A percentile compares a stretch with the other conserved stretches of the same genome.
phyloP scores from a whole-genome alignment of 2,113 vertebrate species.

The Cavia aperea region DNA sequence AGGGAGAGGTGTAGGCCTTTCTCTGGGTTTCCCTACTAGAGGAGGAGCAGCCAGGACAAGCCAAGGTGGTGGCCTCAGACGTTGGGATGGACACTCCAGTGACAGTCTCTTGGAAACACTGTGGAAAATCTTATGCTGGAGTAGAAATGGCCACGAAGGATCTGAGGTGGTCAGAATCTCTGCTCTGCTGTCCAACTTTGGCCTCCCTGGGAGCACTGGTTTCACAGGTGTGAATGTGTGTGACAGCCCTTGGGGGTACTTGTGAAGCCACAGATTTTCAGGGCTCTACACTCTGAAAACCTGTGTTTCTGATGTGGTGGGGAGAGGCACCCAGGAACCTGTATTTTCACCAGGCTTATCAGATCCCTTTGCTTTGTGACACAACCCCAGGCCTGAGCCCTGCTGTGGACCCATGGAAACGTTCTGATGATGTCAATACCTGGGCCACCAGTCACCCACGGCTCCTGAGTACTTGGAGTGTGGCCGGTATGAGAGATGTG shows the following conservation, averaged over 20 bases:
- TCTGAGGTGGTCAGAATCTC: background rate
- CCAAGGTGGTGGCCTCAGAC: background rate
- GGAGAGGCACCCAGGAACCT: background rate
- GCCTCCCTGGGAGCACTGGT: background rate
- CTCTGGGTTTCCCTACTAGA: conserved; percentile 68
- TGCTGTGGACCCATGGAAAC: background rate
- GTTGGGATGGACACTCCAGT: background rate
- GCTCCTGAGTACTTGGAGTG: background rate
- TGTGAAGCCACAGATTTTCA: background rate
- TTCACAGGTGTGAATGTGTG: background rate
- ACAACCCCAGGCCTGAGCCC: background rate
- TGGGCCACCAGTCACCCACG: background rate
- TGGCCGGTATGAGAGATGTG: background rate
- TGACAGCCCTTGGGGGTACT: background rate
- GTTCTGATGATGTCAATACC: background rate
- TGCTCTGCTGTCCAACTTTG: background rate
- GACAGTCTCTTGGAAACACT: background rate
- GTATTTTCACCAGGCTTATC: background rate
- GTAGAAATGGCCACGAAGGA: background rate
- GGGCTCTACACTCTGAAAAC: too few species aligned
- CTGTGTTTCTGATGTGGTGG: too few species aligned
- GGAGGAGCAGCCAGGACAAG: conserved; percentile 58
- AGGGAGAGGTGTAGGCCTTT: conserved; percentile 61
- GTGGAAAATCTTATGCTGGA: background rate
- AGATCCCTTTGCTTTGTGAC: background rate